Evolutionary conservation across 2,797 vertebrate species (phyloP).

Genomic region (Carcharodon carcharias): DNA sequence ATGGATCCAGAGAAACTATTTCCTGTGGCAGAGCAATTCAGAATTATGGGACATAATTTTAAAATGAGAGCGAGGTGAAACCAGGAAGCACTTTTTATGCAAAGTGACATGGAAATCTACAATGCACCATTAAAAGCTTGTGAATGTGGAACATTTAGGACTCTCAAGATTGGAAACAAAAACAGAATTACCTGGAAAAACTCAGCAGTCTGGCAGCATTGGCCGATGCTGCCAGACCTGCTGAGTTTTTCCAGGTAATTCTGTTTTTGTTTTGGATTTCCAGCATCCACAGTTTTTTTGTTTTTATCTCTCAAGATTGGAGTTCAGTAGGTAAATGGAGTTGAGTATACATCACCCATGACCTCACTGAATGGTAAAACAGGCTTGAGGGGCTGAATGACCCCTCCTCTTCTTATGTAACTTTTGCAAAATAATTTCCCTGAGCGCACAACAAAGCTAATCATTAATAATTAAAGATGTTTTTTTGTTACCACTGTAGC

Average conservation of each 20-base stretch:
- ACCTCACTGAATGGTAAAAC: neutral
- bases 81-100: neutral
- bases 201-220: too few species aligned
- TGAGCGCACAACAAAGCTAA: neutral
- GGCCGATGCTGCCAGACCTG: too few species aligned
- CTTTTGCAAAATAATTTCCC: neutral
- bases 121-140: neutral
- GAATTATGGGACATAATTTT: neutral
- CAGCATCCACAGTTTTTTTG: too few species aligned
- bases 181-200: too few species aligned
- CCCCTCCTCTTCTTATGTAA: neutral
- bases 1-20: neutral
- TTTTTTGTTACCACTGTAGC: neutral
- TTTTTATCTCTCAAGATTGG: neutral
- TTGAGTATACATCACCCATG: neutral
- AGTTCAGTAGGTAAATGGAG: neutral
- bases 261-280: too few species aligned
- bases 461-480: neutral
- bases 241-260: too few species aligned
- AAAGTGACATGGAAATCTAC: neutral
- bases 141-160: neutral
- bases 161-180: neutral
- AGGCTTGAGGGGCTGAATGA: neutral
- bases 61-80: neutral
- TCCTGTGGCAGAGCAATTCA: neutral